A percentile compares a stretch with the other conserved stretches of the same genome.
Evolutionary conservation across 2,797 vertebrate species (phyloP).

Genomic region (Triplophysa yarkandensis): DNA sequence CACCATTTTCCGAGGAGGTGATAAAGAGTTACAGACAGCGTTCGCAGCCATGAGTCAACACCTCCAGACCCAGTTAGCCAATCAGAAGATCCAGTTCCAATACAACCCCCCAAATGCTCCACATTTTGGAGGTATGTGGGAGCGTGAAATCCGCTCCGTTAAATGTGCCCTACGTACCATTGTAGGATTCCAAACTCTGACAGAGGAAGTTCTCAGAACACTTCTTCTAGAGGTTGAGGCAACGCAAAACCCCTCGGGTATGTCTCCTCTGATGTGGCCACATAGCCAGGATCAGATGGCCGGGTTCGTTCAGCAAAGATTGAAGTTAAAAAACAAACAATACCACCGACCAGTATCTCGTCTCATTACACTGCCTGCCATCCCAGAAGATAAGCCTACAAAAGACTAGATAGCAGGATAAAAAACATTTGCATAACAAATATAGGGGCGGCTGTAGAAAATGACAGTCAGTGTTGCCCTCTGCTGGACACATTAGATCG

Average conservation of each 20-base stretch:
- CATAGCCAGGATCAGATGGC: not conserved
- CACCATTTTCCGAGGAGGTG: not conserved
- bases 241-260: not conserved
- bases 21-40: not conserved
- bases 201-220: not conserved
- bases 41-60: not conserved
- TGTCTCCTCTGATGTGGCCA: not conserved
- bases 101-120: not conserved
- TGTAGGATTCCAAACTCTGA: not conserved
- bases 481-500: too few species aligned
- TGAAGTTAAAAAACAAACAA: not conserved
- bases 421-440: not conserved
- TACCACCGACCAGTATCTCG: not conserved
- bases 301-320: not conserved
- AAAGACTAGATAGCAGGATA: not conserved
- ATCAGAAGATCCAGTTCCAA: not conserved
- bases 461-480: too few species aligned
- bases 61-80: not conserved
- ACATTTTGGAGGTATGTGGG: not conserved
- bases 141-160: not conserved
- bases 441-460: not conserved
- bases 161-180: not conserved
- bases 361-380: not conserved
- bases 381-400: not conserved
- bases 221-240: not conserved